phyloP scores from a whole-genome alignment of 1,140 invertebrate genomes.

The Lepidurus arcticus region DNA sequence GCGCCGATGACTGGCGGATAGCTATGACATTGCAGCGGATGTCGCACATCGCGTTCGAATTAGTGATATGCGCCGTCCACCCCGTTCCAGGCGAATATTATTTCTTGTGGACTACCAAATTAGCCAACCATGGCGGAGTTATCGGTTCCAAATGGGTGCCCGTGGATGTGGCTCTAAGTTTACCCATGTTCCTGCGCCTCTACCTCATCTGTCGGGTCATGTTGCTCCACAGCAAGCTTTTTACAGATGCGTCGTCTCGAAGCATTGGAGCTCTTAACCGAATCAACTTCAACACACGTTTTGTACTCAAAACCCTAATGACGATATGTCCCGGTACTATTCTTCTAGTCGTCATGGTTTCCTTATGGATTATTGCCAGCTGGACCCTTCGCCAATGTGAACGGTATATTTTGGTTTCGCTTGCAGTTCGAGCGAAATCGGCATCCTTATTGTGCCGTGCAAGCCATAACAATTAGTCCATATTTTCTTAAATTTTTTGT shows the following conservation, averaged over 20 bases:
- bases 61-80: slow-evolving; percentile 92
- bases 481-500: slow-evolving; percentile 10
- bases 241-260: slow-evolving; percentile 91
- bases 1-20: slow-evolving; percentile 99
- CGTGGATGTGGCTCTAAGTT: slow-evolving; percentile 89
- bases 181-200: slow-evolving; percentile 98
- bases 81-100: slow-evolving; percentile 93
- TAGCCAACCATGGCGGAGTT: slow-evolving; percentile 82
- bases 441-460: background rate
- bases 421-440: background rate
- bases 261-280: slow-evolving; percentile 91
- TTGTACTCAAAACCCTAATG: slow-evolving; percentile 99
- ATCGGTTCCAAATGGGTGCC: slow-evolving; percentile 73
- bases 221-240: slow-evolving; percentile 97
- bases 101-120: slow-evolving; percentile 92
- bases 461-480: background rate
- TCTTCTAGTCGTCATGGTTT: slow-evolving; percentile 96
- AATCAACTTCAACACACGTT: slow-evolving; percentile 99
- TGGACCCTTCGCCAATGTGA: slow-evolving; percentile 98
- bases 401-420: slow-evolving; percentile 62
- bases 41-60: slow-evolving; percentile 84
- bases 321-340: slow-evolving; percentile 99
- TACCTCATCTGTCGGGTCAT: slow-evolving; percentile 99
- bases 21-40: slow-evolving; percentile 97
- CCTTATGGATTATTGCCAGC: slow-evolving; percentile 97